Evolutionary conservation across 2,113 vertebrate genomes (phyloP).

Genomic region (Colossoma macropomum): DNA sequence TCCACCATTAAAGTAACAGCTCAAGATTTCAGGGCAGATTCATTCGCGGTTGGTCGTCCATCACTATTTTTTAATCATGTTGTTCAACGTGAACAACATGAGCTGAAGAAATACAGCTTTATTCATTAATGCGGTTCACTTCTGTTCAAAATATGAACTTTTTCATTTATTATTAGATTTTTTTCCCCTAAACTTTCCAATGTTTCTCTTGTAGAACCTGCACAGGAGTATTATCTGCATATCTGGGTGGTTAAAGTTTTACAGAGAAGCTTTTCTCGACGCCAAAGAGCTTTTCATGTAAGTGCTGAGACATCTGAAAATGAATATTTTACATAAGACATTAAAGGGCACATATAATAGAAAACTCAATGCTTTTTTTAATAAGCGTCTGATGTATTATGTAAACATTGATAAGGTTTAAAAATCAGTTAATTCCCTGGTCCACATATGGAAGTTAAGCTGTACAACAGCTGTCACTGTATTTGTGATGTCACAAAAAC

Average conservation of each 20-base stretch:
- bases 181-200: neutral
- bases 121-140: neutral
- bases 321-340: neutral
- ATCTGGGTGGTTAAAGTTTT: conserved; percentile 72
- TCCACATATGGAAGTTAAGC: too few relatives aligned
- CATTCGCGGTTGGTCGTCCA: neutral
- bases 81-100: neutral
- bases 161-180: neutral
- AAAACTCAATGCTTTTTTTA: too few relatives aligned
- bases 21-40: neutral
- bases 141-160: neutral
- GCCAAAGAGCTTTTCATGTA: conserved; percentile 74
- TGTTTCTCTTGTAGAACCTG: conserved; percentile 59
- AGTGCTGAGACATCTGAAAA: conserved; percentile 20
- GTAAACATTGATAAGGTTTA: too few relatives aligned
- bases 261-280: conserved; percentile 67
- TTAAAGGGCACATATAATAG: neutral
- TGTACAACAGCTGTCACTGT: too few relatives aligned
- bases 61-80: neutral
- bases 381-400: too few relatives aligned
- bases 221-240: conserved; percentile 64
- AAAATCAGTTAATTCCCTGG: too few relatives aligned
- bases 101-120: neutral
- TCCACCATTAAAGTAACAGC: conserved; percentile 31
- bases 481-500: too few relatives aligned